These are phyloP conservation scores for Elegia similella DNA, from an alignment of 2,888 invertebrate genomes.

Conservation along the genomic window DNA sequence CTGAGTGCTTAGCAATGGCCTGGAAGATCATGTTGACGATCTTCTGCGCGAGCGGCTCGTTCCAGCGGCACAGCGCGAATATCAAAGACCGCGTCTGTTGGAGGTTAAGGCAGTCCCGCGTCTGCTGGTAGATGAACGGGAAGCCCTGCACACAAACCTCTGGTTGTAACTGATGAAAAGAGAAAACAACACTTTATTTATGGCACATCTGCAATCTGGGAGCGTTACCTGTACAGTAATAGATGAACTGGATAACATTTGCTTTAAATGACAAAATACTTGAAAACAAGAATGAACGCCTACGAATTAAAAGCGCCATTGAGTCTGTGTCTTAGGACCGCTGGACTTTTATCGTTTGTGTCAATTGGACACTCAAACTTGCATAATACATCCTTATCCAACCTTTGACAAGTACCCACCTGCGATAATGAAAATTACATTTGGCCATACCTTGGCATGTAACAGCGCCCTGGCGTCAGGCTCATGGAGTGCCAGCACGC, in stretches of 20 bases:
- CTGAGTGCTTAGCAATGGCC: slow-evolving; percentile 94
- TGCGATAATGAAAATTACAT: no score
- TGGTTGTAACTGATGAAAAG: slow-evolving; percentile 29
- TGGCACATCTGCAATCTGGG: background rate
- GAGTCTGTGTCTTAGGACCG: no score
- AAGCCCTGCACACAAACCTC: slow-evolving; percentile 83
- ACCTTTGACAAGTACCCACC: no score
- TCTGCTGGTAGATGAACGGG: slow-evolving; percentile 96
- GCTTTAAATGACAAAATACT: no score
- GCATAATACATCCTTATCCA: no score
- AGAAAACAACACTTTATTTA: slow-evolving; percentile 20
- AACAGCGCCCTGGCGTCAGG: slow-evolving; percentile 91
- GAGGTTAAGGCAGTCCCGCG: slow-evolving; percentile 95
- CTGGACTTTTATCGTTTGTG: no score
- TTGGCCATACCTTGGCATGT: slow-evolving; percentile 87
- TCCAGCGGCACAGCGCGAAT: slow-evolving; percentile 95
- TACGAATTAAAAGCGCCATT: no score
- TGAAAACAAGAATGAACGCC: no score
- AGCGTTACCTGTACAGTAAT: background rate
- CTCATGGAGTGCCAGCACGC: slow-evolving; percentile 86
- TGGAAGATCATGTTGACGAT: slow-evolving; percentile 95
- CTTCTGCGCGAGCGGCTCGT: slow-evolving; percentile 93
- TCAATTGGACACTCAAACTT: no score
- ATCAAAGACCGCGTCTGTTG: slow-evolving; percentile 95
- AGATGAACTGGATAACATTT: no score